Evolutionary conservation across 2,797 vertebrate species (phyloP).

Genomic region (Bovichtus diacanthus): DNA sequence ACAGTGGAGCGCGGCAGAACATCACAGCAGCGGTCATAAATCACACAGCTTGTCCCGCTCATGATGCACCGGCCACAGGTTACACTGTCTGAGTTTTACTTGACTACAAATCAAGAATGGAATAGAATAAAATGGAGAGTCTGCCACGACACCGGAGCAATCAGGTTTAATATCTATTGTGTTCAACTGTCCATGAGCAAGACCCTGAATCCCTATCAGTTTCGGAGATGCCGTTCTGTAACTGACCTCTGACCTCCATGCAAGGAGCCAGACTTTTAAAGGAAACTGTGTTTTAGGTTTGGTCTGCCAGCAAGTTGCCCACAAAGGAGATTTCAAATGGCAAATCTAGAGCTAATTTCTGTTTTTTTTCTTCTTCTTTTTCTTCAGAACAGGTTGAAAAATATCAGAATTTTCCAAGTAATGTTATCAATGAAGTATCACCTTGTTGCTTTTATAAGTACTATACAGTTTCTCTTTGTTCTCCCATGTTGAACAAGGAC

Average conservation of each 20-base stretch:
- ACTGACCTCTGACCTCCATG: background rate
- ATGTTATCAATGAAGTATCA: background rate
- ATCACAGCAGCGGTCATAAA: constrained; percentile 69
- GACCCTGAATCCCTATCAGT: rapidly evolving
- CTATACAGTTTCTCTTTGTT: background rate
- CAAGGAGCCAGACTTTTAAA: background rate
- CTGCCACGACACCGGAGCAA: background rate
- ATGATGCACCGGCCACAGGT: constrained; percentile 62
- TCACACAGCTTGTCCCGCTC: constrained; percentile 73
- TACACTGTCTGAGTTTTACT: constrained; percentile 43
- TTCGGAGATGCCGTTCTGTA: background rate
- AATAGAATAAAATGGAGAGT: background rate
- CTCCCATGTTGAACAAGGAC: background rate
- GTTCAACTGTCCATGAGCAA: background rate
- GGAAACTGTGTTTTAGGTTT: background rate
- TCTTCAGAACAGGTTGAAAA: background rate
- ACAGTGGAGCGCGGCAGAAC: constrained; percentile 87
- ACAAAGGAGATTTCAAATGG: background rate
- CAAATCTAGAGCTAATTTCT: background rate
- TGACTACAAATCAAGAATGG: constrained; percentile 13
- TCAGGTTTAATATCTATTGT: background rate
- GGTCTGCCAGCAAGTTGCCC: background rate
- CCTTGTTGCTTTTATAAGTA: background rate
- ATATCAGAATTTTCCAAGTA: no score
- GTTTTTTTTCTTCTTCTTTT: background rate